Evolutionary conservation across 1,140 invertebrate genomes (phyloP).

Genomic region (Artemia franciscana): DNA sequence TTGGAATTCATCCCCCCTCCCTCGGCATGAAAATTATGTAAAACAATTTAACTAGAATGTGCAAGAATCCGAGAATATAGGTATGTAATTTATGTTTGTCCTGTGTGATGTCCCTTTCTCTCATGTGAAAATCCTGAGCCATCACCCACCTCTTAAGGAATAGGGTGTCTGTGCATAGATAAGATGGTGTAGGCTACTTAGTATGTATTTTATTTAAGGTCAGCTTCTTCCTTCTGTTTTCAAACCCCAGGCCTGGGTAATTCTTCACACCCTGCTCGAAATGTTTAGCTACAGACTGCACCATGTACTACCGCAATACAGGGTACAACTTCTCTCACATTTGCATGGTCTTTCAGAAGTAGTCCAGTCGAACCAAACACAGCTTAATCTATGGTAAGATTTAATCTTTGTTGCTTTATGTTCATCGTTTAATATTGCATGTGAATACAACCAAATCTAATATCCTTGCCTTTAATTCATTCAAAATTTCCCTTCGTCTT

Average conservation of each 20-base stretch:
- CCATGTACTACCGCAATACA: conserved; percentile 83
- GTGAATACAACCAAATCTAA: conserved; percentile 3
- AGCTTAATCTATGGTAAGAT: conserved; percentile 62
- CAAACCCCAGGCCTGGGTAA: conserved; percentile 78
- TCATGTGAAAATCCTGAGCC: too few relatives aligned
- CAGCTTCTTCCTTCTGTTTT: conserved; percentile 57
- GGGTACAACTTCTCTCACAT: conserved; percentile 69
- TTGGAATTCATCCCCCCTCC: too few relatives aligned
- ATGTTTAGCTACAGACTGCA: conserved; percentile 92
- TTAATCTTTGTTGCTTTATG: too few relatives aligned
- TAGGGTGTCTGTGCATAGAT: too few relatives aligned
- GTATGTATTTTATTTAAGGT: conserved; percentile 29
- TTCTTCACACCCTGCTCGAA: conserved; percentile 74
- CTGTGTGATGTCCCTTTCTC: too few relatives aligned
- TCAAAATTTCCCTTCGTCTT: conserved; percentile 1
- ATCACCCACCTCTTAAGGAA: too few relatives aligned
- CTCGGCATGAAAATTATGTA: too few relatives aligned
- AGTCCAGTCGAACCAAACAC: conserved; percentile 79
- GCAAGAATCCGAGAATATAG: too few relatives aligned
- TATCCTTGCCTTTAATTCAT: not conserved
- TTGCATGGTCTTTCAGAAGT: conserved; percentile 66
- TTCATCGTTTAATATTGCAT: conserved; percentile 4
- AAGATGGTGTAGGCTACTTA: too few relatives aligned
- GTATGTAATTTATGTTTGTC: too few relatives aligned
- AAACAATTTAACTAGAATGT: too few relatives aligned